phyloP scores from a whole-genome alignment of 2,888 invertebrate species.

The Megastigmus dorsalis region DNA sequence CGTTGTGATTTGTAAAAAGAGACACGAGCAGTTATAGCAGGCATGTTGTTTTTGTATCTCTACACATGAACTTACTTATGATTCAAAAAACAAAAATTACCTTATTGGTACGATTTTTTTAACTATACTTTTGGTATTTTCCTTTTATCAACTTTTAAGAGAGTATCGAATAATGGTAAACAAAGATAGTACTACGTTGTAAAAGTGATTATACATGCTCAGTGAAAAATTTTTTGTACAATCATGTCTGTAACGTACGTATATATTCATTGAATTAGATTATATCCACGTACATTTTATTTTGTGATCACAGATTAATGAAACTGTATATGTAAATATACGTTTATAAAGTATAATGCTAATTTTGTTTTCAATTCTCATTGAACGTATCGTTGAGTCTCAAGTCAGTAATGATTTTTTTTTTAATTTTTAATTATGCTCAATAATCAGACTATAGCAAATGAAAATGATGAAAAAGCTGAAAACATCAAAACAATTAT shows the following conservation, averaged over 20 bases:
- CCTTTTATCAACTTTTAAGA: constrained; percentile 18
- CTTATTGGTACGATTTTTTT: constrained; percentile 27
- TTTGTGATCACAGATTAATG: constrained; percentile 26
- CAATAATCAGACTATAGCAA: constrained; percentile 41
- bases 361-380: constrained; percentile 50
- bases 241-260: constrained; percentile 27
- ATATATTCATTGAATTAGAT: constrained; percentile 38
- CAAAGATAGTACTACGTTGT: constrained; percentile 25
- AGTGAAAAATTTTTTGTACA: constrained; percentile 32
- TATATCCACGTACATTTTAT: constrained; percentile 34
- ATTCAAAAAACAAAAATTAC: background rate
- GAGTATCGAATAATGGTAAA: constrained; percentile 4
- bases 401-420: constrained; percentile 27
- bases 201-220: constrained; percentile 8
- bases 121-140: constrained; percentile 32
- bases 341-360: constrained; percentile 31
- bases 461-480: constrained; percentile 46
- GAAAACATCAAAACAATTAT: constrained; percentile 45
- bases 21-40: constrained; percentile 38
- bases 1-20: constrained; percentile 38
- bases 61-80: constrained; percentile 9
- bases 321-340: constrained; percentile 46
- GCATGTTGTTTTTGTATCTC: constrained; percentile 24
- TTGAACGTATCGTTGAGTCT: constrained; percentile 17
- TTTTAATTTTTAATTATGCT: constrained; percentile 29